These are phyloP conservation scores for Chrysomela aeneicollis DNA, from an alignment of 2,888 invertebrate genomes.

Conservation along the genomic window DNA sequence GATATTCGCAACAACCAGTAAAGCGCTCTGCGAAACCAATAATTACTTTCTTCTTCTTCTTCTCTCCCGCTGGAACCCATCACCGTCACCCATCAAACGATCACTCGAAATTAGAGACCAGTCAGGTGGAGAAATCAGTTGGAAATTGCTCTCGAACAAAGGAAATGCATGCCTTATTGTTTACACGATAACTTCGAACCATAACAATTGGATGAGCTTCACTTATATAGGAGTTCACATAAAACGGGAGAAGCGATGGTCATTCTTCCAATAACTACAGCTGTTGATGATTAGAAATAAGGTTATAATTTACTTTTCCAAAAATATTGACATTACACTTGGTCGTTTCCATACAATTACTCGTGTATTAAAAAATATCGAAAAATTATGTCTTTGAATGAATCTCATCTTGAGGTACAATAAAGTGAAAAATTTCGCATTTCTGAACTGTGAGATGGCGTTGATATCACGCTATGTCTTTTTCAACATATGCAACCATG, in stretches of 20 bases:
- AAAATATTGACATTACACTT: too few species aligned
- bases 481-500: too few species aligned
- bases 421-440: too few species aligned
- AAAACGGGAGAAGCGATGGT: neutral
- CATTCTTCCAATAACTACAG: too few species aligned
- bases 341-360: too few species aligned
- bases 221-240: neutral
- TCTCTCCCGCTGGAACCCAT: conserved; percentile 30
- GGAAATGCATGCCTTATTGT: conserved; percentile 30
- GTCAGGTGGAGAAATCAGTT: conserved; percentile 40
- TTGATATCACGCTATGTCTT: too few species aligned
- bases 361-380: too few species aligned
- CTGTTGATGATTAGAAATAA: too few species aligned
- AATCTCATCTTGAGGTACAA: too few species aligned
- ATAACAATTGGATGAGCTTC: conserved; percentile 14
- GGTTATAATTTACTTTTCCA: too few species aligned
- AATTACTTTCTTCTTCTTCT: conserved; percentile 36
- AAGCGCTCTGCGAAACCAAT: conserved; percentile 33
- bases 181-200: conserved; percentile 26
- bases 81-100: conserved; percentile 37
- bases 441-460: too few species aligned
- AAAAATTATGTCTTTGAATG: too few species aligned
- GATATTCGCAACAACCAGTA: conserved; percentile 41
- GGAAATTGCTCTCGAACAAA: conserved; percentile 35
- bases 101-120: conserved; percentile 39